phyloP scores from a whole-genome alignment of 1,140 invertebrate species.

The Drosophila nebulosa region DNA sequence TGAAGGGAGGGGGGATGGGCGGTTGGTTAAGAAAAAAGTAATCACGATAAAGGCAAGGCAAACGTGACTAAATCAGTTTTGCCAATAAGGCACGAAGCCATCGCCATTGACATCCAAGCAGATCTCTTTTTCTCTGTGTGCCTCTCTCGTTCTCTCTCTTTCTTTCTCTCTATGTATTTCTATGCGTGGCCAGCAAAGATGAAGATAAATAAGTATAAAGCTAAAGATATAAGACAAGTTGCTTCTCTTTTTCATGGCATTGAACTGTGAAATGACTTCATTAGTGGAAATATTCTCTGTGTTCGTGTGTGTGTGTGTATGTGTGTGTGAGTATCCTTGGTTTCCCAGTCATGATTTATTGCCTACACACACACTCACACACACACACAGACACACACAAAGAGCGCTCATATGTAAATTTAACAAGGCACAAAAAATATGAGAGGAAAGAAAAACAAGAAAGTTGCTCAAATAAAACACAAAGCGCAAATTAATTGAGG shows the following conservation, averaged over 20 bases:
- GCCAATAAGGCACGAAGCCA: slow-evolving; percentile 70
- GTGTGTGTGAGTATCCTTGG: neutral
- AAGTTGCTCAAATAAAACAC: slow-evolving; percentile 66
- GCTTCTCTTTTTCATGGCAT: slow-evolving; percentile 48
- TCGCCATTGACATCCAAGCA: neutral
- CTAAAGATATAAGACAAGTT: slow-evolving; percentile 39
- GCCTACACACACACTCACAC: slow-evolving; percentile 19
- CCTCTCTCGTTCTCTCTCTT: slow-evolving; percentile 3
- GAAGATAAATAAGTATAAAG: slow-evolving; percentile 43
- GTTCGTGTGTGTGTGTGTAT: neutral
- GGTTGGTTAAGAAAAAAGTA: slow-evolving; percentile 31
- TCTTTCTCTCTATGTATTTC: neutral
- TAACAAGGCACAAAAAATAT: slow-evolving; percentile 52
- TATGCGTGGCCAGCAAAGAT: slow-evolving; percentile 60
- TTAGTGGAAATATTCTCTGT: slow-evolving; percentile 74
- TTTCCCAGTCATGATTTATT: slow-evolving; percentile 57
- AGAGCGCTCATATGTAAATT: slow-evolving; percentile 59
- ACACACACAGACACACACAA: neutral
- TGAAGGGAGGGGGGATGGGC: neutral
- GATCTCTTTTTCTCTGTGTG: no score
- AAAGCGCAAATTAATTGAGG: slow-evolving; percentile 77
- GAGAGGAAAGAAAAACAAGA: slow-evolving; percentile 28
- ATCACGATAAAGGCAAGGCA: slow-evolving; percentile 55
- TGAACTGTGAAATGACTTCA: slow-evolving; percentile 79
- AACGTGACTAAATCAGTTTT: slow-evolving; percentile 78